phyloP scores from a whole-genome alignment of 2,797 vertebrate genomes.

The Myotis findleyi region DNA sequence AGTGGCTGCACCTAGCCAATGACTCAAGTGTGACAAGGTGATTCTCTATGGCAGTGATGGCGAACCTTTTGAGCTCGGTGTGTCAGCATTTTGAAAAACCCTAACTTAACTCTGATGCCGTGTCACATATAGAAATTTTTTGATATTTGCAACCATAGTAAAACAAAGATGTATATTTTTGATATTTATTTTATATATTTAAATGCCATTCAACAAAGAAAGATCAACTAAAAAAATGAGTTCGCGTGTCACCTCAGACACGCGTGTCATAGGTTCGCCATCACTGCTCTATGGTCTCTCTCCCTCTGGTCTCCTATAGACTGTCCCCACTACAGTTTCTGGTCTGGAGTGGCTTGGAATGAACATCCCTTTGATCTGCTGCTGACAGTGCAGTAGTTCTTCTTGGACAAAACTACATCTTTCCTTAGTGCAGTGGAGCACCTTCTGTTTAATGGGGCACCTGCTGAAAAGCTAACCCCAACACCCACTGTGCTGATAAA shows the following conservation, averaged over 20 bases:
- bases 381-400: not conserved
- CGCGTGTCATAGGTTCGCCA: no score
- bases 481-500: not conserved
- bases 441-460: not conserved
- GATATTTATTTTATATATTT: no score
- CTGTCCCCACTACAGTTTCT: not conserved
- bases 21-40: not conserved
- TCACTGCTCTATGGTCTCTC: not conserved
- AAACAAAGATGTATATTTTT: no score
- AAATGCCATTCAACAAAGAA: no score
- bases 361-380: not conserved
- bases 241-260: no score
- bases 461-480: not conserved
- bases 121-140: no score
- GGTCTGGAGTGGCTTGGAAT: not conserved
- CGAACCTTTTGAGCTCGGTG: no score
- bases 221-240: no score
- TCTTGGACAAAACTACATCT: not conserved
- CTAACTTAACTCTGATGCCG: no score
- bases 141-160: no score
- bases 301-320: not conserved
- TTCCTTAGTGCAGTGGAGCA: not conserved
- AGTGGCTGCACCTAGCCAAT: not conserved
- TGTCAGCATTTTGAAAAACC: no score
- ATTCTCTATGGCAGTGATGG: not conserved